Percentiles rank a stretch among this genome's conserved stretches.
These are phyloP conservation scores for Embiotoca jacksoni DNA, from an alignment of 2,113 vertebrate genomes.

Conservation along the genomic window DNA sequence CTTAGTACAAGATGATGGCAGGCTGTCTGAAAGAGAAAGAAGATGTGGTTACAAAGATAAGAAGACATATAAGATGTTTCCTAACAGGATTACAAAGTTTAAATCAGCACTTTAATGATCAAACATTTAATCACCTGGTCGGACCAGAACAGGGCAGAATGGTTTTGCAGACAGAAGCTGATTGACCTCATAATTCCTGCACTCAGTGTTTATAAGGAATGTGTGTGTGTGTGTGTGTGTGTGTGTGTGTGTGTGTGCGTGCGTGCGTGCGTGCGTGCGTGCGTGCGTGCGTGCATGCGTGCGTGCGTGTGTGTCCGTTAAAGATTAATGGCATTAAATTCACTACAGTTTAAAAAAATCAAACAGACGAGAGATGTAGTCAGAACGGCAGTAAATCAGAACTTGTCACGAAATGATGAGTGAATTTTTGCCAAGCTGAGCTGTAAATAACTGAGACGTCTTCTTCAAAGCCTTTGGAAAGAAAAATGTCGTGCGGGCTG, in stretches of 20 bases:
- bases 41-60: slow-evolving; percentile 20
- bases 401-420: slow-evolving; percentile 35
- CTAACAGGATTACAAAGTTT: neutral
- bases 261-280: slow-evolving; percentile 15
- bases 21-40: slow-evolving; percentile 12
- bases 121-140: slow-evolving; percentile 20
- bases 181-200: slow-evolving; percentile 21
- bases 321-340: slow-evolving; percentile 45
- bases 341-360: slow-evolving; percentile 46
- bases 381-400: slow-evolving; percentile 43
- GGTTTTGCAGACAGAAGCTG: slow-evolving; percentile 31
- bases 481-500: slow-evolving; percentile 40
- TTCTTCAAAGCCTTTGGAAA: slow-evolving; percentile 59
- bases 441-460: slow-evolving; percentile 62
- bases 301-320: neutral
- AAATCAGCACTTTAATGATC: slow-evolving; percentile 8
- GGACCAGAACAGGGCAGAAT: neutral
- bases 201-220: slow-evolving; percentile 25
- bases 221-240: slow-evolving; percentile 19
- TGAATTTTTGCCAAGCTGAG: slow-evolving; percentile 36
- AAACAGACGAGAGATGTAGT: neutral
- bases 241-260: slow-evolving; percentile 7
- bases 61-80: neutral
- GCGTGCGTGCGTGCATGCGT: no score
- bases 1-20: neutral